Percentiles rank a stretch among this genome's conserved stretches.
Conservation (phyloP, 2,113 vertebrate genomes). For the Gallinago undulata region DNA sequence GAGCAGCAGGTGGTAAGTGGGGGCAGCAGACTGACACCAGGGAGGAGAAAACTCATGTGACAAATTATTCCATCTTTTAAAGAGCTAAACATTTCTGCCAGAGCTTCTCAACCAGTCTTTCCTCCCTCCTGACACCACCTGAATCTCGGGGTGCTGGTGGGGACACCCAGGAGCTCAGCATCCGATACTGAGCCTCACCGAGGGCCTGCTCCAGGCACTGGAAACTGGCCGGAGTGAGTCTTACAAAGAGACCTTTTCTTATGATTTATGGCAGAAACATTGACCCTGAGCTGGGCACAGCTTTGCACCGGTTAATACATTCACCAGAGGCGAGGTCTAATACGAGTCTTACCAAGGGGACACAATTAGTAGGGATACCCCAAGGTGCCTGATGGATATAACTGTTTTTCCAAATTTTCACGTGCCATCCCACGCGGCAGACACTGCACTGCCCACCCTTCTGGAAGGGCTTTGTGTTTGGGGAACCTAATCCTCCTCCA, state of each 20-base stretch:
- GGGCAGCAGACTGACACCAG: background rate
- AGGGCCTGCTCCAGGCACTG: fast-evolving
- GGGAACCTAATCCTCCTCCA: background rate
- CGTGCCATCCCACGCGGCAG: fast-evolving
- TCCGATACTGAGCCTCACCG: fast-evolving
- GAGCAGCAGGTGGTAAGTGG: background rate
- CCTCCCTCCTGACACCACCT: background rate
- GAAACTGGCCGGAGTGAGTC: fast-evolving
- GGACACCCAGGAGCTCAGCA: fast-evolving
- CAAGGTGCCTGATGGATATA: background rate
- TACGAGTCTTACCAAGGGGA: background rate
- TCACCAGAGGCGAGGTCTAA: background rate
- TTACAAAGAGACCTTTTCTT: background rate
- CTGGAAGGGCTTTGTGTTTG: background rate
- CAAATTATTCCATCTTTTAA: background rate
- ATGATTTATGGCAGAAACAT: background rate
- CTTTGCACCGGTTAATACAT: background rate
- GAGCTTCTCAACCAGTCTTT: background rate
- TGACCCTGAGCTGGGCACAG: background rate
- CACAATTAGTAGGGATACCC: background rate
- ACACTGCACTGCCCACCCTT: background rate
- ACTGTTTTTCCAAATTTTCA: background rate
- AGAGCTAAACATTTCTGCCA: background rate
- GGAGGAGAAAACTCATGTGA: background rate
- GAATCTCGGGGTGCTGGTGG: background rate